Conservation (phyloP, 2,113 vertebrate species). For the Leptodactylus fuscus region DNA sequence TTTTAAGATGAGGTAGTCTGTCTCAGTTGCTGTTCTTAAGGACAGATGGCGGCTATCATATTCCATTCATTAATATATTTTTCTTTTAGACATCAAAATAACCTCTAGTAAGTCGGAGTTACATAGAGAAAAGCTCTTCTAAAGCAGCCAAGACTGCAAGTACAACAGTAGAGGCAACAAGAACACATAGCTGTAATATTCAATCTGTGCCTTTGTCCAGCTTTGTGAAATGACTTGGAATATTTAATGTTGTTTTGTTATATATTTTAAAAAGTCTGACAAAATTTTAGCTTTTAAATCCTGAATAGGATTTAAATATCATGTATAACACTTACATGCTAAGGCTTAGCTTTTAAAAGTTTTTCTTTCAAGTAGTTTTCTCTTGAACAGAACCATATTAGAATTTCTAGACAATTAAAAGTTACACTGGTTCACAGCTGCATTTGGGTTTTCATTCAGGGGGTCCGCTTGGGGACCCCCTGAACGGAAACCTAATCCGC, state of each 20-base stretch:
- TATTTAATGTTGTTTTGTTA: background rate
- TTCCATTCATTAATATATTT: constrained; percentile 56
- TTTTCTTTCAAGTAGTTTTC: too few relatives aligned
- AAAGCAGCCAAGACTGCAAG: background rate
- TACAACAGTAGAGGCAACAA: background rate
- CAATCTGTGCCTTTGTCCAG: background rate
- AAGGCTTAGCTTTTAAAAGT: too few relatives aligned
- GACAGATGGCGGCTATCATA: constrained; percentile 58
- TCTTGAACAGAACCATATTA: too few relatives aligned
- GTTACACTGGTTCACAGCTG: too few relatives aligned
- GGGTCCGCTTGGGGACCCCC: too few relatives aligned
- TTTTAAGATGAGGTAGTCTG: constrained; percentile 55
- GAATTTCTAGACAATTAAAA: too few relatives aligned
- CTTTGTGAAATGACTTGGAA: background rate
- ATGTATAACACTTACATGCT: too few relatives aligned
- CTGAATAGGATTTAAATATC: too few relatives aligned
- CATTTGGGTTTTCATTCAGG: too few relatives aligned
- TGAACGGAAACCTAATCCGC: too few relatives aligned
- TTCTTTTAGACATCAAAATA: constrained; percentile 41
- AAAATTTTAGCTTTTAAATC: too few relatives aligned
- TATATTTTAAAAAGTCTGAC: too few relatives aligned
- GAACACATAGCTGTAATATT: background rate
- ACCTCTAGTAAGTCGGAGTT: constrained; percentile 10
- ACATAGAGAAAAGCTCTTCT: constrained; percentile 7
- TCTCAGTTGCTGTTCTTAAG: constrained; percentile 49